Conservation (phyloP, 2,113 vertebrate species). For the Solea senegalensis region DNA sequence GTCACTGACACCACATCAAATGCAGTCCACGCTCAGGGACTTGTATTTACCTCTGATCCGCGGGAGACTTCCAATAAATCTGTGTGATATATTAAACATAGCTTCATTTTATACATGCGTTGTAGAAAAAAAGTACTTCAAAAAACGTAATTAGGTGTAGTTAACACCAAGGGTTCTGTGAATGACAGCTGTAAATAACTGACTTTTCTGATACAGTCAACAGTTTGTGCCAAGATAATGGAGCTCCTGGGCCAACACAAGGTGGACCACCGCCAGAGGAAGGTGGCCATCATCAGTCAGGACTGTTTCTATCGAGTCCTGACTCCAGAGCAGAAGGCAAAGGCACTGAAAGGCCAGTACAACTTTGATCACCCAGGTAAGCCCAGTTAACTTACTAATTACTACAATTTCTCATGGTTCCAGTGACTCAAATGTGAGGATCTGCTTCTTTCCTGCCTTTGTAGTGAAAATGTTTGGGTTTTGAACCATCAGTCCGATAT, state of each 20-base stretch:
- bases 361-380: conserved; percentile 98
- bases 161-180: background rate
- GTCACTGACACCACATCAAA: too few species aligned
- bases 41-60: too few species aligned
- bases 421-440: background rate
- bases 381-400: background rate
- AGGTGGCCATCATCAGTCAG: conserved; percentile 94
- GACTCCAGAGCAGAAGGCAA: conserved; percentile 90
- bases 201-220: conserved; percentile 83
- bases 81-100: too few species aligned
- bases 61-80: too few species aligned
- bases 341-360: conserved; percentile 94
- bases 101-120: too few species aligned
- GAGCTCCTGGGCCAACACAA: conserved; percentile 96
- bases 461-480: background rate
- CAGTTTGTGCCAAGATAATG: conserved; percentile 98
- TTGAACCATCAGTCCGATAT: background rate
- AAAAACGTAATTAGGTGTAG: background rate
- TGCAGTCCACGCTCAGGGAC: too few species aligned
- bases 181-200: background rate
- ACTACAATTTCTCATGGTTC: background rate
- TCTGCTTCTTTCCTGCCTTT: background rate
- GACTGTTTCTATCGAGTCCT: conserved; percentile 95
- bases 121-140: too few species aligned
- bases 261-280: conserved; percentile 92